Base-by-base conservation (phyloP, 2,888 invertebrate species). In the Trichopoda pennipes region DNA sequence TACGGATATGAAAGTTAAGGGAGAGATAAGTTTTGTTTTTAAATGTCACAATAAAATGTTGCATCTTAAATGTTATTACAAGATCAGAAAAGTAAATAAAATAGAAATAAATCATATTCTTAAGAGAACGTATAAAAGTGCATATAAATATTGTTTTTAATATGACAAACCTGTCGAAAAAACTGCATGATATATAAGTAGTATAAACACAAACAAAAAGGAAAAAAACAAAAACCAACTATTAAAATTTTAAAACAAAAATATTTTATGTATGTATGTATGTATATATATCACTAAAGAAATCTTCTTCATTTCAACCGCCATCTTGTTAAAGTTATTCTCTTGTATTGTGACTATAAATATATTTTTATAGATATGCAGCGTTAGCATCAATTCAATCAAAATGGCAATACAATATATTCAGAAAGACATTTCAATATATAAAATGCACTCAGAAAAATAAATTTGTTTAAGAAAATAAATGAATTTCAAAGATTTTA, bases 31-130 rank as follows among this genome's bases (percentile, higher is more conserved):
- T 86, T 84, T 86, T 86, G 84, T 86, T 87, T 86, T 87, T 88
- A 89, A 88, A 88, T 88, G 87, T 85, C 88, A 88, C 86, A 85
- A 83, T 75, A 80, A 86, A 85, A 84, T 86, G 85, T 80, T 66
- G 85, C 86, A 88, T 86, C 85, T 87, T 84, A 81, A 86, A 85
- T 83, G 84, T 38, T 60, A 23, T 49, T 56, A 32, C 32, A 53
- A 44, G 7, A 64, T 61, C 14, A 21, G 14, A 1, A 38, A 42
- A 28, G 16, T 51, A 44, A 53, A 76, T 63, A 42, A 55, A 61
- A 63, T 55, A 38, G 17, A 47, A 55, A 69, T 38, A 63, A 63
- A 63, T 56, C 47, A 56, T 70, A 38, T 56, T 32, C 17, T 21
- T 23, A 38, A 44, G 9, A 75, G 32, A 17, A 14, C 17, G 17